phyloP scores from a whole-genome alignment of 2,113 vertebrate species.

The Salminus brasiliensis region DNA sequence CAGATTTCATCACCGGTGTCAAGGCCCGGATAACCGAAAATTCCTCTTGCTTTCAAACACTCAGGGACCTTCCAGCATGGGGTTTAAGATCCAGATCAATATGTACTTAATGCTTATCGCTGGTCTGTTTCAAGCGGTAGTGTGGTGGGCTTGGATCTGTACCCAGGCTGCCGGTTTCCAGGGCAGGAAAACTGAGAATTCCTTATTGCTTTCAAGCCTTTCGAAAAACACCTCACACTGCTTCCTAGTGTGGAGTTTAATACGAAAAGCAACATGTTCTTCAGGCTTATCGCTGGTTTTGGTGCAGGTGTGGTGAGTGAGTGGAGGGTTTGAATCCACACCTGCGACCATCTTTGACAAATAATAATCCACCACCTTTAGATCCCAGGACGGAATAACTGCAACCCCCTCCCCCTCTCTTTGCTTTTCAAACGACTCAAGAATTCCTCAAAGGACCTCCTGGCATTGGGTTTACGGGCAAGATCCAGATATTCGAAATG shows the following conservation, averaged over 20 bases:
- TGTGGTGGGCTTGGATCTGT: too few relatives aligned
- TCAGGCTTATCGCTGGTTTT: background rate
- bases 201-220: background rate
- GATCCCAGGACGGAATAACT: too few relatives aligned
- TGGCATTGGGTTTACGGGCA: too few relatives aligned
- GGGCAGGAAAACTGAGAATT: too few relatives aligned
- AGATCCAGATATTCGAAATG: too few relatives aligned
- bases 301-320: background rate
- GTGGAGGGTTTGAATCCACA: background rate
- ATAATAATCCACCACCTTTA: too few relatives aligned
- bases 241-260: background rate
- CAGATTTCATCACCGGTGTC: slow-evolving; percentile 70
- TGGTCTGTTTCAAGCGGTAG: background rate
- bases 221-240: background rate
- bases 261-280: background rate
- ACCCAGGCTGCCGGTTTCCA: too few relatives aligned
- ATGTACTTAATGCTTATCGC: background rate
- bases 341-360: too few relatives aligned
- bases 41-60: background rate
- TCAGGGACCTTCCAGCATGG: background rate
- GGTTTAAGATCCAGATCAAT: background rate
- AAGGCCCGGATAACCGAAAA: slow-evolving; percentile 50
- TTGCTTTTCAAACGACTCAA: too few relatives aligned
- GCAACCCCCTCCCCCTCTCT: too few relatives aligned
- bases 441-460: too few relatives aligned